These are phyloP conservation scores for Cottoperca gobio DNA, from an alignment of 2,797 vertebrate species.

Conservation along the genomic window DNA sequence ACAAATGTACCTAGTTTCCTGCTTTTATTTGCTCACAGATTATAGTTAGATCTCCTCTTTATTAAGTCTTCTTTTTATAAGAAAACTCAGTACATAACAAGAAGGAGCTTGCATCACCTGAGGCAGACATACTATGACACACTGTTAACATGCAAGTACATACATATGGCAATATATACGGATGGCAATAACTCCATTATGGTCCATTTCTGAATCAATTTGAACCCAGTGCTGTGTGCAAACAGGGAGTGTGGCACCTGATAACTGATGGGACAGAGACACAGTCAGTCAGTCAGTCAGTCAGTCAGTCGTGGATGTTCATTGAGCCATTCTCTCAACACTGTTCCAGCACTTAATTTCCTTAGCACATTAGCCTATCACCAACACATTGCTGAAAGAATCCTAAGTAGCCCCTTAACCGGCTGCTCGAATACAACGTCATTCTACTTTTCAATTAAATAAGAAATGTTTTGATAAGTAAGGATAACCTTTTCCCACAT, in stretches of 20 bases:
- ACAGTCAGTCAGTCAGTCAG: conserved; percentile 32
- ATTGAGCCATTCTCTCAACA: conserved; percentile 61
- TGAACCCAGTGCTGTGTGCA: conserved; percentile 8
- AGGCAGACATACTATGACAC: not conserved
- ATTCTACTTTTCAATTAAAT: conserved; percentile 1
- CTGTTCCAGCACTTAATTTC: conserved; percentile 21
- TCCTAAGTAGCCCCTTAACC: conserved; percentile 11
- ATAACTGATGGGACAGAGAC: conserved; percentile 66
- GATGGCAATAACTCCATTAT: not conserved
- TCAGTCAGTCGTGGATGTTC: conserved; percentile 45
- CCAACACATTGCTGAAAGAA: conserved; percentile 30
- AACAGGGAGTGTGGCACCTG: conserved; percentile 71
- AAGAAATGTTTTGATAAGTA: not conserved
- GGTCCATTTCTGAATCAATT: conserved; percentile 4
- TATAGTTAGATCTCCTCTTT: no score
- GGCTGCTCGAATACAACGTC: not conserved
- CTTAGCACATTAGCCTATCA: conserved; percentile 53
- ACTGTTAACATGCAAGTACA: not conserved
- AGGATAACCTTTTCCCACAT: not conserved
- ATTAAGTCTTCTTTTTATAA: no score
- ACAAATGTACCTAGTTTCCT: no score
- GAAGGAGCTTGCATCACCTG: no score
- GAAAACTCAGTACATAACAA: no score
- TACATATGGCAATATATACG: conserved; percentile 10
- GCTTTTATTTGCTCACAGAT: no score